Percentiles rank a stretch among this genome's conserved stretches.
These are phyloP conservation scores for Spodoptera exigua DNA, from an alignment of 2,888 invertebrate genomes.

Conservation along the genomic window DNA sequence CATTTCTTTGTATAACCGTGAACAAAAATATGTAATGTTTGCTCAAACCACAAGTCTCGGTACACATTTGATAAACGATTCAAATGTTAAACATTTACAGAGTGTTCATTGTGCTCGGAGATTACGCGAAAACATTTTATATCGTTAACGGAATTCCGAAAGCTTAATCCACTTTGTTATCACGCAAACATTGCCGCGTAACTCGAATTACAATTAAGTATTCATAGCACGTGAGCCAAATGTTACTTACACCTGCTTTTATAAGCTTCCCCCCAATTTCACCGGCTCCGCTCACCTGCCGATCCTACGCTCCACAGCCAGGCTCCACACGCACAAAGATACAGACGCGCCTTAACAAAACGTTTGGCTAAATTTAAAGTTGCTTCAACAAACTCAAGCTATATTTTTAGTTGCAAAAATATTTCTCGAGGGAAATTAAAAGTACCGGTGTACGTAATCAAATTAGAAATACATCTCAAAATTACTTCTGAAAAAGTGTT, in stretches of 20 bases:
- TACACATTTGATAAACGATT: slow-evolving; percentile 4
- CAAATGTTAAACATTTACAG: slow-evolving; percentile 27
- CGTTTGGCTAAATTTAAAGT: slow-evolving; percentile 25
- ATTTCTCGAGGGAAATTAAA: slow-evolving; percentile 46
- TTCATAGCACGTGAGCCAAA: slow-evolving; percentile 52
- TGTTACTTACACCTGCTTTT: slow-evolving; percentile 53
- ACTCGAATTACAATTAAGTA: slow-evolving; percentile 52
- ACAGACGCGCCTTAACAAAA: slow-evolving; percentile 27
- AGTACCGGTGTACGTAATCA: slow-evolving; percentile 21
- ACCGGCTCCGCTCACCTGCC: slow-evolving; percentile 17
- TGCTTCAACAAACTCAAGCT: slow-evolving; percentile 7
- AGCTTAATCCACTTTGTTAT: slow-evolving; percentile 49
- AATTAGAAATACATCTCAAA: slow-evolving; percentile 45
- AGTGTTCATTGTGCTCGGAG: slow-evolving; percentile 18
- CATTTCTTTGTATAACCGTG: too few relatives aligned
- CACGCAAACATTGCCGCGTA: slow-evolving; percentile 45
- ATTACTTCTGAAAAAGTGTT: slow-evolving; percentile 26
- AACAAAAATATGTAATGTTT: too few relatives aligned
- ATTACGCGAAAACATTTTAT: slow-evolving; percentile 27
- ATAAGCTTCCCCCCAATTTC: slow-evolving; percentile 40
- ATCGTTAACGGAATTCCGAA: slow-evolving; percentile 46
- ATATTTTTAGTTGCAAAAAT: slow-evolving; percentile 28
- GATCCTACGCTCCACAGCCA: slow-evolving; percentile 18
- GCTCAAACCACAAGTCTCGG: not conserved
- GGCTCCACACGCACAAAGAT: slow-evolving; percentile 14